Percentiles rank a stretch among this genome's conserved stretches.
Conservation (phyloP, 2,888 invertebrate species). For the Auanema sp. region DNA sequence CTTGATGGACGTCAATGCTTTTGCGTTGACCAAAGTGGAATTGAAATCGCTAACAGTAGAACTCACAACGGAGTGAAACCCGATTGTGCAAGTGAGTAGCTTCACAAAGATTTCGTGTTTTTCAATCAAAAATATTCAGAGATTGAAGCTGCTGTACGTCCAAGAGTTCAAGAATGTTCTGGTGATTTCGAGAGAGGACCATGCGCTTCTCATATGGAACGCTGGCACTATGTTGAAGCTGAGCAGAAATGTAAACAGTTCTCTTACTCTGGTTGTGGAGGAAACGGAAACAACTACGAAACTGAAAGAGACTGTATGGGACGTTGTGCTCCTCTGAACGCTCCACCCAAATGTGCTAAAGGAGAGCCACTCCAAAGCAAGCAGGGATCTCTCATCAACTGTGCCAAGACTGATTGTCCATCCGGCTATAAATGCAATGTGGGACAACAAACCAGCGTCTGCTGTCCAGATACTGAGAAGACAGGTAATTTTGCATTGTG, state of each 20-base stretch:
- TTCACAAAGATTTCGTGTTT: neutral
- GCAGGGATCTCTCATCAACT: conserved; percentile 50
- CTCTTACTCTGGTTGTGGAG: conserved; percentile 61
- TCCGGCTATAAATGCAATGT: conserved; percentile 55
- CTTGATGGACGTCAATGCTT: conserved; percentile 66
- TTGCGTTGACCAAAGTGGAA: conserved; percentile 65
- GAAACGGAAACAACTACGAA: conserved; percentile 63
- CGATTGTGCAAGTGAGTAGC: conserved; percentile 56
- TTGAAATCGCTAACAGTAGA: conserved; percentile 62
- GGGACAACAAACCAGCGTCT: conserved; percentile 51
- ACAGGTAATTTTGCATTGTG: conserved; percentile 19
- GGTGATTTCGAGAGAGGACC: conserved; percentile 53
- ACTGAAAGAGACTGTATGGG: conserved; percentile 47
- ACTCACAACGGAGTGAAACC: conserved; percentile 45
- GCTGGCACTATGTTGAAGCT: conserved; percentile 59
- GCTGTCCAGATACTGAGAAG: conserved; percentile 57
- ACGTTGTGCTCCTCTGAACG: conserved; percentile 47
- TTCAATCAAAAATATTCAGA: conserved; percentile 28
- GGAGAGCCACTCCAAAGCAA: conserved; percentile 48
- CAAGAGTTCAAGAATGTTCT: conserved; percentile 52
- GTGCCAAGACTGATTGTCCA: conserved; percentile 56
- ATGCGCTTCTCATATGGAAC: conserved; percentile 41
- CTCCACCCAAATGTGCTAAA: conserved; percentile 34
- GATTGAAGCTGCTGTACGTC: conserved; percentile 46
- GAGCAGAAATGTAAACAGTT: conserved; percentile 51